A percentile compares a stretch with the other conserved stretches of the same genome.
Conservation (phyloP, 2,888 invertebrate genomes). For the Pseudococcus jackbeardsleyi region DNA sequence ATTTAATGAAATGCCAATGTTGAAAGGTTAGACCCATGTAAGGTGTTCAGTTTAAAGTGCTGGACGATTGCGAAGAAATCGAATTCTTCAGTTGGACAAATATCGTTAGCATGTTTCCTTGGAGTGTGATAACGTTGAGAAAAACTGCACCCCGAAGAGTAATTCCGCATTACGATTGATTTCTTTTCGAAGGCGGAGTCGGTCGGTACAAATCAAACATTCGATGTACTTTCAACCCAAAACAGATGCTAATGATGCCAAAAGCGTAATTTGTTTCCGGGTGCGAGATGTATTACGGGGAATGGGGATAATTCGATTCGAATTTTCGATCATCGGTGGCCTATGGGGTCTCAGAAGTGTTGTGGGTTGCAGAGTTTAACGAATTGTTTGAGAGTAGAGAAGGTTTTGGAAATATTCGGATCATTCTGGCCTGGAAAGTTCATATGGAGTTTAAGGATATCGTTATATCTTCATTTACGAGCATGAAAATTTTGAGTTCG, state of each 20-base stretch:
- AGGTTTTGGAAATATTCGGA: neutral
- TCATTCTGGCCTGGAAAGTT: neutral
- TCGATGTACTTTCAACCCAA: slow-evolving; percentile 43
- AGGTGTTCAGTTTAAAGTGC: slow-evolving; percentile 45
- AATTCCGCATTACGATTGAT: slow-evolving; percentile 55
- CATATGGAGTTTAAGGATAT: too few relatives aligned
- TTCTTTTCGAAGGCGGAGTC: slow-evolving; percentile 56
- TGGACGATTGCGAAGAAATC: slow-evolving; percentile 29
- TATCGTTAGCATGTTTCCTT: slow-evolving; percentile 54
- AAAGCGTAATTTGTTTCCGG: neutral
- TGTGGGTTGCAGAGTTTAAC: neutral
- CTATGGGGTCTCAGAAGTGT: neutral
- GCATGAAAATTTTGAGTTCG: too few relatives aligned
- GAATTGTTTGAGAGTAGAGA: neutral
- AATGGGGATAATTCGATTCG: neutral
- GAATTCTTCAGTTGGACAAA: slow-evolving; percentile 53
- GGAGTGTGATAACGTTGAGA: slow-evolving; percentile 52
- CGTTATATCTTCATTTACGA: too few relatives aligned
- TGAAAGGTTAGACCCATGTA: neutral
- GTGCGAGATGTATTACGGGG: neutral
- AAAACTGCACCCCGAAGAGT: slow-evolving; percentile 49
- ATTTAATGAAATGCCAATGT: slow-evolving; percentile 7
- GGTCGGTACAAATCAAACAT: slow-evolving; percentile 42
- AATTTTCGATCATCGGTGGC: neutral
- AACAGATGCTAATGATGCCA: slow-evolving; percentile 37